Evolutionary conservation across 1,140 invertebrate species (phyloP), one percentile per base, ranked within the genome.

Genomic region (Lasioglossum albipes): DNA sequence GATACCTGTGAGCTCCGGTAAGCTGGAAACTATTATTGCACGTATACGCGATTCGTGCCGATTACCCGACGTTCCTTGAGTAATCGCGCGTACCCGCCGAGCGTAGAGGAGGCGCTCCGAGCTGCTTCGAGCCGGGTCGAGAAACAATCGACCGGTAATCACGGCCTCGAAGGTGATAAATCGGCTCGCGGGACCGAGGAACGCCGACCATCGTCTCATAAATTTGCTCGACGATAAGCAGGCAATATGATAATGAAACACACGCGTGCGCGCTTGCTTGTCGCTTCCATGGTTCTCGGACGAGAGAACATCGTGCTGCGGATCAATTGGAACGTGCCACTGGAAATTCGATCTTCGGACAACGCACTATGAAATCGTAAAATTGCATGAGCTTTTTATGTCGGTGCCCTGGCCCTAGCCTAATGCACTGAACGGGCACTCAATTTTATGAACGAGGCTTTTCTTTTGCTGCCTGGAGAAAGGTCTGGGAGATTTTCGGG

Each of bases 81-180:
- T 77, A 70, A 77, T 77, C 67, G 67, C n/a, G 64, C 61, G 73
- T 69, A 20, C n/a, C 49, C 18, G 54, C 13, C 0, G 36, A 12
- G 62, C 36, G 2, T 36, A 36, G 36, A 36, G 49, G 49, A 31
- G 31, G 31, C 41, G 62, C 41, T 10, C 0, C 70, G 70, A 7
- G 10, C 52, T 36, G 16, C 13, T 18, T 12, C 2, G 20, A 18
- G 45, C n/a, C 61, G 45, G n/a, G 27, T 36, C 31, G 57, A 83
- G 83, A 83, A 85, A 83, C 71, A 87, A 82, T 82, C 81, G 83
- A 76, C 57, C 78, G 74, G 80, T 81, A 87, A 87, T 87, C 82
- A 83, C 83, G 83, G 81, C 77, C 70, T 86, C 82, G 82, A 85
- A 86, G 83, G 77, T 84, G 87, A 87, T 87, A 85, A 87, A 88